A percentile compares a stretch with the other conserved stretches of the same genome.
These are phyloP conservation scores for Clivina fossor DNA, from an alignment of 2,888 invertebrate species.

Conservation along the genomic window DNA sequence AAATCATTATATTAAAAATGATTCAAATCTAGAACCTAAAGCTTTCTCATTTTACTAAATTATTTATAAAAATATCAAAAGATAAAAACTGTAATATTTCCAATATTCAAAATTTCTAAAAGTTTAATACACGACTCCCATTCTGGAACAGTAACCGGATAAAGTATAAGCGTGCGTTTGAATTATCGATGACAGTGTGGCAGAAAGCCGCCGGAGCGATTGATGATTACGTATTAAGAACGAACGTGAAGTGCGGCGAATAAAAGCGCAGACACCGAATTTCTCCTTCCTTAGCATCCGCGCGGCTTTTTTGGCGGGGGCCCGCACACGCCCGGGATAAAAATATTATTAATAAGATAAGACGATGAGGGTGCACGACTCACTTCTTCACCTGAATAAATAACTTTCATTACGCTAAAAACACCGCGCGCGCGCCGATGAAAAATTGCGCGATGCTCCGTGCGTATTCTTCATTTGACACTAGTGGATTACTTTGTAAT, in stretches of 20 bases:
- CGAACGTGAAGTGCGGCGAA: constrained; percentile 6
- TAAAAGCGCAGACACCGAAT: too few species aligned
- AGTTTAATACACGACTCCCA: too few species aligned
- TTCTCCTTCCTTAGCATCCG: not conserved
- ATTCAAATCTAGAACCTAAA: too few species aligned
- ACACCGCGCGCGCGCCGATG: too few species aligned
- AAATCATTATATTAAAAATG: too few species aligned
- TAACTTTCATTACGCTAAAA: constrained; percentile 30
- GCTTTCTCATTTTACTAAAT: too few species aligned
- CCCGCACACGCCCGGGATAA: too few species aligned
- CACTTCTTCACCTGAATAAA: constrained; percentile 30
- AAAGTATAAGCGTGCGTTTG: too few species aligned
- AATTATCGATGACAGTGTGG: constrained; percentile 16
- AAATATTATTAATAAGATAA: constrained; percentile 30
- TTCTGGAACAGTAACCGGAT: too few species aligned
- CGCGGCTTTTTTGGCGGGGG: not conserved
- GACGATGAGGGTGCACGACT: constrained; percentile 16
- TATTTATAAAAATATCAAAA: too few species aligned
- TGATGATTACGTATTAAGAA: constrained; percentile 26
- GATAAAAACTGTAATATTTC: too few species aligned
- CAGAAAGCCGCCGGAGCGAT: constrained; percentile 11
- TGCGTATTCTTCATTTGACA: constrained; percentile 19
- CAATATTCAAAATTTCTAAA: too few species aligned
- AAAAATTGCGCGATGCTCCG: constrained; percentile 19
- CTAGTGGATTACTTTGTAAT: constrained; percentile 22